Evolutionary conservation across 2,113 vertebrate species (phyloP), one percentile per base, ranked within the genome.

Genomic region (Meriones unguiculatus): DNA sequence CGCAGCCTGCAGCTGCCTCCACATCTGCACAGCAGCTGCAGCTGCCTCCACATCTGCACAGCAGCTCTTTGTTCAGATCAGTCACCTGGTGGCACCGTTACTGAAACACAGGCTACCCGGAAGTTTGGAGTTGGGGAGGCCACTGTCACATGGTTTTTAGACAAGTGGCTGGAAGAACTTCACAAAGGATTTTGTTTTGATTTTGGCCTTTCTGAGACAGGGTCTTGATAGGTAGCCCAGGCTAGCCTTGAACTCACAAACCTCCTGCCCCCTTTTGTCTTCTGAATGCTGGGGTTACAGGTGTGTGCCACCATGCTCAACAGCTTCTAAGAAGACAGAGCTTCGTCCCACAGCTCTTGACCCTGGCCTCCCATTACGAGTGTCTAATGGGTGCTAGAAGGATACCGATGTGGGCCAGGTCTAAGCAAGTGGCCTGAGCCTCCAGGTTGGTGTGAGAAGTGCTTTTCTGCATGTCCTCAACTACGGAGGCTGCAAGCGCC

Each of bases 41-140:
- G 14, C 2, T 12, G 35, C 30, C 64, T 2, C 0, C 8, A 25
- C 1, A 3, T 12, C 35, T 50, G 70, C 22, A 25, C 5, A 11
- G n/a, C 65, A n/a, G 52, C 69, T 7, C 25, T 14, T 38, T 7
- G 30, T 14, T 69, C 64, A 4, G 28, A 20, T 62, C 69, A 64
- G 30, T 52, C 46, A 52, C 62, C 9, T 10, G n/a, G 38, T 20
- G 82, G 28, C 28, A 67, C 8, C 41, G 22, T 12, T 50, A 30
- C 9, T 32, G 4, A 20, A 86, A 50, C 62, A 85, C 84, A 50
- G 64, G 28, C 41, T 50, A 5, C 25, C 15, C 24, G 1, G 25
- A 38, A 22, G 25, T 24, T 30, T 18, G 62, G 24, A 32, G 62
- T 8, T 85, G 38, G 62, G 25, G 15, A 65, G 25, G 59, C 32